phyloP scores from a whole-genome alignment of 2,888 invertebrate genomes.

The Homarus gammarus region DNA sequence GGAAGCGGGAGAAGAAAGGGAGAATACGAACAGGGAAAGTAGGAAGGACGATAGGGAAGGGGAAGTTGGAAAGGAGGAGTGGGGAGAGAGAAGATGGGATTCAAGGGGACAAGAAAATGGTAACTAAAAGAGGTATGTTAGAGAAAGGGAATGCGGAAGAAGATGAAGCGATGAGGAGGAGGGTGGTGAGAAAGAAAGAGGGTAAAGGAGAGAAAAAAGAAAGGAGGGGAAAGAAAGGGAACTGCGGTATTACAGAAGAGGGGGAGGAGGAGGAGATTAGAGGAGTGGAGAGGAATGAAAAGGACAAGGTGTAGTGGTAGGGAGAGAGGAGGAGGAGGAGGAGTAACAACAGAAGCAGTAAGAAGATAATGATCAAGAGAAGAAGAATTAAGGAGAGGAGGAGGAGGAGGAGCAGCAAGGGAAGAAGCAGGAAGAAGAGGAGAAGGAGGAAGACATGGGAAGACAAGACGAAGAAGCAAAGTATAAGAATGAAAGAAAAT shows the following conservation, averaged over 20 bases:
- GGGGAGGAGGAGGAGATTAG: not conserved
- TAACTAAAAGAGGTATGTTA: not conserved
- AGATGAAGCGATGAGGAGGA: not conserved
- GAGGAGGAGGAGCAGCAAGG: too few relatives aligned
- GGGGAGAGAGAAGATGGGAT: slow-evolving; percentile 3
- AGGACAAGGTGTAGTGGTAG: not conserved
- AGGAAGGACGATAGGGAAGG: too few relatives aligned
- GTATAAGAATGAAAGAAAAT: too few relatives aligned
- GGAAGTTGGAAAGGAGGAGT: too few relatives aligned
- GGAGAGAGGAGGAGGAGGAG: not conserved
- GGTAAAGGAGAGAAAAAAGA: not conserved
- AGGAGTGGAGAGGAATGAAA: not conserved
- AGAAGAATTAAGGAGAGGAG: too few relatives aligned
- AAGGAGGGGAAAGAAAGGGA: not conserved
- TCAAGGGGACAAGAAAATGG: slow-evolving; percentile 1
- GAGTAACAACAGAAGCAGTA: too few relatives aligned
- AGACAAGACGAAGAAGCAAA: not conserved
- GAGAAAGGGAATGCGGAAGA: not conserved
- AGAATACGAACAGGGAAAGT: too few relatives aligned
- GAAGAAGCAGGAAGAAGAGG: too few relatives aligned
- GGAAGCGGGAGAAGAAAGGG: too few relatives aligned
- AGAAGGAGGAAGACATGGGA: not conserved
- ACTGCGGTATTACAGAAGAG: not conserved
- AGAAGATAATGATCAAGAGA: too few relatives aligned
- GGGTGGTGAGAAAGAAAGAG: not conserved